Evolutionary conservation across 2,888 invertebrate species (phyloP).

Genomic region (Agriopis leucophaearia): DNA sequence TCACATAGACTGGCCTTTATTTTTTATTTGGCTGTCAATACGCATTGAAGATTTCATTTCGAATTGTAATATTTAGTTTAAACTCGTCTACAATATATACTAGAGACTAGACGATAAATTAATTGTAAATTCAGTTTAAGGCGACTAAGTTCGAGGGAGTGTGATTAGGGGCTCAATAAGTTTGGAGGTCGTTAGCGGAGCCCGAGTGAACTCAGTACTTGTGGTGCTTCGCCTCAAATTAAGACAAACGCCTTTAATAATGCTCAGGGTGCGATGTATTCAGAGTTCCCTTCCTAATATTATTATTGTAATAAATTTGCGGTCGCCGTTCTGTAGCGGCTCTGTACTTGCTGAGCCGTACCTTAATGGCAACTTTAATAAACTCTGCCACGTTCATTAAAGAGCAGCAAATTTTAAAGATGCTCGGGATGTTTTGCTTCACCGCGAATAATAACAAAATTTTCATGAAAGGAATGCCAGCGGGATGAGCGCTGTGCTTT

Average conservation of each 20-base stretch:
- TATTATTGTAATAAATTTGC: slow-evolving; percentile 61
- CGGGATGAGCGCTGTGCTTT: slow-evolving; percentile 12
- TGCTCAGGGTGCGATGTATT: slow-evolving; percentile 51
- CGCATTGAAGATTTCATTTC: too few relatives aligned
- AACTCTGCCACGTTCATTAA: slow-evolving; percentile 50
- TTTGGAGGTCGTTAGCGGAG: slow-evolving; percentile 39
- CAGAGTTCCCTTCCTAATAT: slow-evolving; percentile 43
- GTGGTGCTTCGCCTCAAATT: slow-evolving; percentile 47
- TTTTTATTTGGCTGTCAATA: too few relatives aligned
- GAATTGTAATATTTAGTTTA: too few relatives aligned
- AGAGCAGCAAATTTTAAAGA: slow-evolving; percentile 53
- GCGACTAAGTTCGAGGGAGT: slow-evolving; percentile 17
- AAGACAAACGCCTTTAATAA: slow-evolving; percentile 65
- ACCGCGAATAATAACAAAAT: slow-evolving; percentile 44
- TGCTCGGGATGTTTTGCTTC: slow-evolving; percentile 30
- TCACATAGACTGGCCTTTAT: too few relatives aligned
- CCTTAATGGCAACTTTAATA: slow-evolving; percentile 48
- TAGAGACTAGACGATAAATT: slow-evolving; percentile 14
- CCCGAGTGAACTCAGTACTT: slow-evolving; percentile 25
- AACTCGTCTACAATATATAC: neutral
- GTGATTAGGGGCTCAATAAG: slow-evolving; percentile 39
- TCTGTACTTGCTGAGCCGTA: slow-evolving; percentile 44
- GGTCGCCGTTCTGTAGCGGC: slow-evolving; percentile 19
- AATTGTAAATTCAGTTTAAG: slow-evolving; percentile 14
- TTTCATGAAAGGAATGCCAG: slow-evolving; percentile 12